Base-by-base conservation (phyloP, 2,797 vertebrate genomes). In the Acipenser ruthenus region DNA sequence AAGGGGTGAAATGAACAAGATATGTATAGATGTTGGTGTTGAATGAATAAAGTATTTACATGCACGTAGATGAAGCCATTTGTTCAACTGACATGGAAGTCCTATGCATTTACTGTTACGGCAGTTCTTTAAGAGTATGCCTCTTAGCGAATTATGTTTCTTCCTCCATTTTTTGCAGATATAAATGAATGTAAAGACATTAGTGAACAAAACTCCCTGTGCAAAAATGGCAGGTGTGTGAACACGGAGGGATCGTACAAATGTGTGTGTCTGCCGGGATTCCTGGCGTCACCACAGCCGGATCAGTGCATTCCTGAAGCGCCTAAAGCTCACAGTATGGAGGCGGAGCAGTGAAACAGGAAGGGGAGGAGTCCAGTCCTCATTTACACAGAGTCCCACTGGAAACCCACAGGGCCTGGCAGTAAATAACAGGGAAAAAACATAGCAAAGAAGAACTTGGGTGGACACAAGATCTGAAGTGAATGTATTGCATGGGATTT, bases 221-320 rank as follows among this genome's bases (percentile, higher is more conserved):
- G 95, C 75, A 85, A 73, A 75, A 92, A 94, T 0, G 93, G 92
- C 63, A 83, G 77, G 72, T 98, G 95, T 1, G 72, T 85, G 84
- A 97, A 98, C 87, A 95, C 91, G 0, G 95, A 97, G 72, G 95
- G 95, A 15, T 96, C 95, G 55, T 97, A 94, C 82, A 91, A 82
- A 81, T 97, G 95, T 87, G 90, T 74, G 53, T 97, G 95, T 73
- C 80, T 83, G 70, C 87, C 88, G 0, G 94, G 93, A 66, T 94
- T 92, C 0, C 72, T 92, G 79, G 88, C 90, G 10, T 87, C 90
- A 15, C 75, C 89, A 47, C 88, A 78, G 53, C 89, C 92, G 0
- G 91, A 95, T 69, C 90, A 86, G 78, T 97, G 94, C 13, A 87
- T 93, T 69, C 80, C 88, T 7, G 77, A 84, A 37, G 79, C 82